phyloP scores from a whole-genome alignment of 2,888 invertebrate species.

The Drosophila siamana region DNA sequence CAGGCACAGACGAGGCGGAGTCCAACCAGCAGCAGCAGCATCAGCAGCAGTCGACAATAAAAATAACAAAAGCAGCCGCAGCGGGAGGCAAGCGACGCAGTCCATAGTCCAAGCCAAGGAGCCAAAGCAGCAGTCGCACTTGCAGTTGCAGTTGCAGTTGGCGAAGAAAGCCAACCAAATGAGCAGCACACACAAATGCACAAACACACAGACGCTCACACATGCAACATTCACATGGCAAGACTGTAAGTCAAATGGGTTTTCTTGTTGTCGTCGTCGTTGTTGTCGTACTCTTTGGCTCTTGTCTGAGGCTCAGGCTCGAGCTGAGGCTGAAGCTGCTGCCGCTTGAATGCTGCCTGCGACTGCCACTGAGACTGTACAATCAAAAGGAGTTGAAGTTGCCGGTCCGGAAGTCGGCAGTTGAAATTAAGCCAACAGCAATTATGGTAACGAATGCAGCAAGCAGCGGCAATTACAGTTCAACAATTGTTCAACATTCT shows the following conservation, averaged over 20 bases:
- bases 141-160: slow-evolving; percentile 43
- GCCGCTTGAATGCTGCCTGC: no score
- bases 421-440: slow-evolving; percentile 78
- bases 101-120: slow-evolving; percentile 1
- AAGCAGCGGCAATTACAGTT: slow-evolving; percentile 72
- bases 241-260: slow-evolving; percentile 75
- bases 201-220: slow-evolving; percentile 24
- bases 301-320: slow-evolving; percentile 43
- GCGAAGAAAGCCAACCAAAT: slow-evolving; percentile 73
- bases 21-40: no score
- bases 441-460: slow-evolving; percentile 77
- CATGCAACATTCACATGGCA: slow-evolving; percentile 44
- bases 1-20: slow-evolving; percentile 23
- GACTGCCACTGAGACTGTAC: slow-evolving; percentile 4
- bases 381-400: slow-evolving; percentile 55
- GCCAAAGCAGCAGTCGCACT: slow-evolving; percentile 19
- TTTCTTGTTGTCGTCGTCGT: slow-evolving; percentile 70
- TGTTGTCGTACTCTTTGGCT: slow-evolving; percentile 45
- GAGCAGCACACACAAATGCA: slow-evolving; percentile 59
- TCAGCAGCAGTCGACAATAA: slow-evolving; percentile 66
- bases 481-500: slow-evolving; percentile 57
- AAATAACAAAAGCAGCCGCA: slow-evolving; percentile 67
- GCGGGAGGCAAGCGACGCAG: slow-evolving; percentile 6
- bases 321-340: background rate
- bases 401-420: slow-evolving; percentile 75